Percentiles rank a stretch among this genome's conserved stretches.
Evolutionary conservation across 2,113 vertebrate genomes (phyloP).

Genomic region (Grantiella picta): DNA sequence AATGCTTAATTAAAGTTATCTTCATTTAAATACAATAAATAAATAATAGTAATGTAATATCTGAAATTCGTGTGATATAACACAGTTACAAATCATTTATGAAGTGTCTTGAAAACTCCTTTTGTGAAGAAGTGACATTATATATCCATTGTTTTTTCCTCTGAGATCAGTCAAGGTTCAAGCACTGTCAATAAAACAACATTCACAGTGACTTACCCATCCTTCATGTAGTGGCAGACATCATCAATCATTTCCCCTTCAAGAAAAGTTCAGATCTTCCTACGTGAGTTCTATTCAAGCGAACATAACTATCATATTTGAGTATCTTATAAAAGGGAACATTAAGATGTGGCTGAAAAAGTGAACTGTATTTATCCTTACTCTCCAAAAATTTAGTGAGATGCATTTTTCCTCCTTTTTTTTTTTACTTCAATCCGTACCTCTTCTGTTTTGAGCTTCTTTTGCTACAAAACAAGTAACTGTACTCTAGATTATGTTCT

Average conservation of each 20-base stretch:
- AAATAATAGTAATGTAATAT: not conserved
- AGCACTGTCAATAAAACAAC: not conserved
- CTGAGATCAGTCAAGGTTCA: conserved; percentile 19
- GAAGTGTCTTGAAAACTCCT: not conserved
- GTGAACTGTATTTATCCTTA: not conserved
- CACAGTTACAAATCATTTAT: not conserved
- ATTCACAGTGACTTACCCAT: not conserved
- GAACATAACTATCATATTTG: not conserved
- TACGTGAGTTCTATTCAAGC: not conserved
- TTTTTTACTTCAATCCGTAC: not conserved
- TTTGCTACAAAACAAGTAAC: not conserved
- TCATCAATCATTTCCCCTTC: conserved; percentile 13
- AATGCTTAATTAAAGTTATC: not conserved
- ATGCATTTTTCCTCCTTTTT: not conserved
- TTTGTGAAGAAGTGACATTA: not conserved
- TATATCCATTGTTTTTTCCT: not conserved
- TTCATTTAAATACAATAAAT: not conserved
- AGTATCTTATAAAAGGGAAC: not conserved
- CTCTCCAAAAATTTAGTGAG: not conserved
- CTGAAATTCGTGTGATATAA: not conserved
- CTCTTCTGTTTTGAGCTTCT: not conserved
- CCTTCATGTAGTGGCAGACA: not conserved
- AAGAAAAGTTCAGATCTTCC: not conserved
- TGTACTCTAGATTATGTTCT: not conserved
- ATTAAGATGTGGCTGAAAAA: not conserved